Evolutionary conservation across 2,888 invertebrate species (phyloP).

Genomic region (Drosophila mimica): DNA sequence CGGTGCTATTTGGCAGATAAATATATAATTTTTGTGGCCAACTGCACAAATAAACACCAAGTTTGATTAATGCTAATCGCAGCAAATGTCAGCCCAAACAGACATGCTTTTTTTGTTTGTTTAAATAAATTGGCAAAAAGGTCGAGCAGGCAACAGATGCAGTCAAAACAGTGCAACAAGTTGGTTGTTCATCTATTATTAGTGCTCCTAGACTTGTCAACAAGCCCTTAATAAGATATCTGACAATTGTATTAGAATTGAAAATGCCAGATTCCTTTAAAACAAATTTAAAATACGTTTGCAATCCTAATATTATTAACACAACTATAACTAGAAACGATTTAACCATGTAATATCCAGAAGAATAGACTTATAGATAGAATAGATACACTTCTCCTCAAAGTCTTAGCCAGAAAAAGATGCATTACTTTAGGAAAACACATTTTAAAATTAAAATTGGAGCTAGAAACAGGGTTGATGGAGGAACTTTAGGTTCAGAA

Average conservation of each 20-base stretch:
- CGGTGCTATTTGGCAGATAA: slow-evolving; percentile 56
- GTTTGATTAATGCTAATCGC: slow-evolving; percentile 80
- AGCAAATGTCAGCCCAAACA: slow-evolving; percentile 62
- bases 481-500: too few species aligned
- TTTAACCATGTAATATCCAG: background rate
- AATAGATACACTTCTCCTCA: background rate
- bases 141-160: slow-evolving; percentile 46
- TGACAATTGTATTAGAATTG: background rate
- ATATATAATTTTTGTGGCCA: slow-evolving; percentile 52
- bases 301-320: background rate
- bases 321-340: background rate
- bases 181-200: slow-evolving; percentile 9
- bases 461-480: too few species aligned
- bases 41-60: slow-evolving; percentile 28
- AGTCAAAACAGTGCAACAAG: background rate
- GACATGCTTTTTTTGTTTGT: slow-evolving; percentile 21
- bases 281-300: background rate
- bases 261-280: too few species aligned
- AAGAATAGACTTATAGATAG: background rate
- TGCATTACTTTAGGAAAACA: background rate
- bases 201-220: slow-evolving; percentile 8
- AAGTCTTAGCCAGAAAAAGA: background rate
- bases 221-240: background rate
- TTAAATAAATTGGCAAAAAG: slow-evolving; percentile 59
- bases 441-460: background rate